phyloP scores from a whole-genome alignment of 2,113 vertebrate genomes.

The Brachionichthys hirsutus region DNA sequence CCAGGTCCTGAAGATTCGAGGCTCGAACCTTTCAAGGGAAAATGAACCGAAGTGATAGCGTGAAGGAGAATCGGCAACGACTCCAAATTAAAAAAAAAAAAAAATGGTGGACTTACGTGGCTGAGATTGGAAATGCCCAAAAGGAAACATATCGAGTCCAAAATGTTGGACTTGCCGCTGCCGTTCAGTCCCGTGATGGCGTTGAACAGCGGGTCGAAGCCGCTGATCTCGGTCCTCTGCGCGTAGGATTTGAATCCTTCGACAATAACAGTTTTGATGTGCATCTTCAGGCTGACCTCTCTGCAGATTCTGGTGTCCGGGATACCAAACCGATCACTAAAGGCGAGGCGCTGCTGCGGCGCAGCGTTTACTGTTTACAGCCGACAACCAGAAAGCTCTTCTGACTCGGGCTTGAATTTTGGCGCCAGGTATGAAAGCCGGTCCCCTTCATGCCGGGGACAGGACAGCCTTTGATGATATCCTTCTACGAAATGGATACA shows the following conservation, averaged over 20 bases:
- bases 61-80: no score
- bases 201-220: conserved; percentile 93
- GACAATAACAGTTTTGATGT: conserved; percentile 89
- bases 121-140: conserved; percentile 88
- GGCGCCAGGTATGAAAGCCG: conserved; percentile 63
- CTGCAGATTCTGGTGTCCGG: background rate
- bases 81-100: fast-evolving
- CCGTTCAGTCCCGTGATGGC: conserved; percentile 96
- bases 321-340: background rate
- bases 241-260: conserved; percentile 98
- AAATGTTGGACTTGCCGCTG: conserved; percentile 95
- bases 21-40: conserved; percentile 84
- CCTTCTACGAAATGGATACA: background rate
- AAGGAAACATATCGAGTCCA: conserved; percentile 95
- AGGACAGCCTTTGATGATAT: background rate
- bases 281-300: conserved; percentile 76
- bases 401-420: conserved; percentile 72
- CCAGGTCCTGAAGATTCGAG: conserved; percentile 88
- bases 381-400: background rate
- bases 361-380: conserved; percentile 44
- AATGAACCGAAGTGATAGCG: background rate
- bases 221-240: conserved; percentile 87
- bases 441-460: conserved; percentile 20
- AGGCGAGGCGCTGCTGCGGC: no score
- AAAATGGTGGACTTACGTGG: conserved; percentile 90